phyloP scores from a whole-genome alignment of 2,113 vertebrate genomes.

The Ceyx margarethae region DNA sequence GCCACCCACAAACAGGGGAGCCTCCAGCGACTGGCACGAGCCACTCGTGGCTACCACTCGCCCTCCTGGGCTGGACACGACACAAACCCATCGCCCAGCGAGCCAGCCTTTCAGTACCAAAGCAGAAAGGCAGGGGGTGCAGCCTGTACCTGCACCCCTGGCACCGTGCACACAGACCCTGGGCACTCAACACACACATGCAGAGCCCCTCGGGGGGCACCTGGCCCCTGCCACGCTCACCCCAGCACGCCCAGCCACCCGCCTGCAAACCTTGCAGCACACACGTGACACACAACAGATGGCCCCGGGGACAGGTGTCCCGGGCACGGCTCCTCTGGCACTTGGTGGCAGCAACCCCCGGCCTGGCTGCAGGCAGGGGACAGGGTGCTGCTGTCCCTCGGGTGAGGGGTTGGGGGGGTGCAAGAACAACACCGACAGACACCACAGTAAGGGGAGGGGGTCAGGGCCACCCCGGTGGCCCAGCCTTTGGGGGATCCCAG shows the following conservation, averaged over 20 bases:
- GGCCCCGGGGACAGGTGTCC: neutral
- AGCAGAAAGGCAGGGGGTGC: neutral
- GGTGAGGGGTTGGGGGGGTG: neutral
- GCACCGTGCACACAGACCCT: neutral
- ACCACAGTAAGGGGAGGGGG: neutral
- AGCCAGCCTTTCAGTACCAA: neutral
- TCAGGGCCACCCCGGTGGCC: neutral
- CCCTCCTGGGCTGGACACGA: neutral
- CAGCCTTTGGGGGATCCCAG: neutral
- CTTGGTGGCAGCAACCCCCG: neutral
- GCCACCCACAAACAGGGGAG: constrained; percentile 21
- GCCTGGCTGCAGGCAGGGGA: neutral
- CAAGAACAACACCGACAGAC: neutral
- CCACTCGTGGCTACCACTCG: neutral
- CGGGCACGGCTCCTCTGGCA: accelerated
- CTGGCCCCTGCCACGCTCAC: neutral
- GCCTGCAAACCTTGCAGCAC: neutral
- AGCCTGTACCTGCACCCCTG: neutral
- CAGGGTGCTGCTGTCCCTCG: neutral
- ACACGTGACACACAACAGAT: neutral
- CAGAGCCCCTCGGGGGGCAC: neutral
- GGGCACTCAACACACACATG: neutral
- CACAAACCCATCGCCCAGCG: neutral
- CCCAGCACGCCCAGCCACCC: accelerated
- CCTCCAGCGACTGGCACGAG: neutral